These are phyloP conservation scores for Siderastrea siderea DNA, from an alignment of 92 coral and sea anemone species.

Conservation along the genomic window DNA sequence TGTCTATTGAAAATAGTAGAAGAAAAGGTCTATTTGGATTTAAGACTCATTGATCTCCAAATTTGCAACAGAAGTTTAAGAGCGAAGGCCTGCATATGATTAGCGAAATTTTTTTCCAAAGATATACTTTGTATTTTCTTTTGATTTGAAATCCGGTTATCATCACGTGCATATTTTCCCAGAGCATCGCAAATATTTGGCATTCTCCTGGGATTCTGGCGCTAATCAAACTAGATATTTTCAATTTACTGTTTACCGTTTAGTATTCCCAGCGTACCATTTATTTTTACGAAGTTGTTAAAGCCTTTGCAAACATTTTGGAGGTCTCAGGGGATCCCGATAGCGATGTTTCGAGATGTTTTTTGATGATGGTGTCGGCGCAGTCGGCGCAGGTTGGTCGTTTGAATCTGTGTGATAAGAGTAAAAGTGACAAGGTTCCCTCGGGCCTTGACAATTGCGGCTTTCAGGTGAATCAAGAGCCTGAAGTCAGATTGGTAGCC, in stretches of 20 bases:
- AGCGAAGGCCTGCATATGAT: background rate
- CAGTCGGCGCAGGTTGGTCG: slow-evolving; percentile 12
- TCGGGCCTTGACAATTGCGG: background rate
- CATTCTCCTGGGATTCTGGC: slow-evolving; percentile 18
- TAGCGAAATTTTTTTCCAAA: background rate
- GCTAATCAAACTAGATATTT: background rate
- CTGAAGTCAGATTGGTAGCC: background rate
- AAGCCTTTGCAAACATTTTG: slow-evolving; percentile 35
- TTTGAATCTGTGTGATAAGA: background rate
- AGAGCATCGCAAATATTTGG: slow-evolving; percentile 19
- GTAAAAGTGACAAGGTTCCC: background rate
- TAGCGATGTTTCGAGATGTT: background rate
- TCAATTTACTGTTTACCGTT: slow-evolving; percentile 59
- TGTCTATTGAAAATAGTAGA: slow-evolving; percentile 32
- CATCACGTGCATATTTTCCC: slow-evolving; percentile 33
- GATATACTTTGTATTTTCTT: slow-evolving; percentile 8
- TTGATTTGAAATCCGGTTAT: slow-evolving; percentile 38
- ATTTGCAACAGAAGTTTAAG: slow-evolving; percentile 54
- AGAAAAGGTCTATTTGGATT: slow-evolving; percentile 57
- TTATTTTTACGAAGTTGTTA: slow-evolving; percentile 62
- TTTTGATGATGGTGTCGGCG: slow-evolving; percentile 19
- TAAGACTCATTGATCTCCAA: slow-evolving; percentile 54
- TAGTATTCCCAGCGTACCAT: slow-evolving; percentile 50
- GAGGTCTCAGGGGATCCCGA: slow-evolving; percentile 21
- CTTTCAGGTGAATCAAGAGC: background rate